Evolutionary conservation across 2,888 invertebrate species (phyloP).

Genomic region (Exocentrus adspersus): DNA sequence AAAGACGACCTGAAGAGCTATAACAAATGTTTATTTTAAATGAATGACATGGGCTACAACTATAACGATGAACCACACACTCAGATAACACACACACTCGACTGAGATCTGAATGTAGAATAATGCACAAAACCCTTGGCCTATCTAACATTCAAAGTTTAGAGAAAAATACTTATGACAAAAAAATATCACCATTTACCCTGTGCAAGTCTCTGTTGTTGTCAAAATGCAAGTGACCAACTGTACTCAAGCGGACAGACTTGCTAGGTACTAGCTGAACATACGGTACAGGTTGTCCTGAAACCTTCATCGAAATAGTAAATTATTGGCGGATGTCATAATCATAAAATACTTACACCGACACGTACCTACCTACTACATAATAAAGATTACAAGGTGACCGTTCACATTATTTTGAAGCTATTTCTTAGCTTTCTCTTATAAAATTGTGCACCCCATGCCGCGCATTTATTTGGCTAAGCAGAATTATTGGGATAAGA

Average conservation of each 20-base stretch:
- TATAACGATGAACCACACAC: conserved; percentile 58
- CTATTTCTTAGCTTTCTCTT: too few relatives aligned
- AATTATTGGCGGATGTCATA: too few relatives aligned
- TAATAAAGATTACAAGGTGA: too few relatives aligned
- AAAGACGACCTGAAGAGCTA: conserved; percentile 60
- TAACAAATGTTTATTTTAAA: conserved; percentile 63
- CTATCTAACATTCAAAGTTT: conserved; percentile 66
- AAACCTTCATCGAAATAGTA: too few relatives aligned
- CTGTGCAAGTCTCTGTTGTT: conserved; percentile 66
- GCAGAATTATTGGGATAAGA: too few relatives aligned
- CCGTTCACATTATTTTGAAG: too few relatives aligned
- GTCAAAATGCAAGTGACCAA: conserved; percentile 65
- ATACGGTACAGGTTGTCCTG: conserved; percentile 66
- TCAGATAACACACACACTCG: conserved; percentile 58
- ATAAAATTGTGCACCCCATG: too few relatives aligned
- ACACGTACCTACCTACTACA: too few relatives aligned
- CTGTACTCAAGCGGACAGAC: conserved; percentile 65
- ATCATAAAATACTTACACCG: too few relatives aligned
- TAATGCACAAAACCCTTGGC: conserved; percentile 65
- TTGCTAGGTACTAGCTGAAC: conserved; percentile 66
- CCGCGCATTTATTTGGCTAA: too few relatives aligned
- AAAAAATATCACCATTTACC: conserved; percentile 67
- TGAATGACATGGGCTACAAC: conserved; percentile 62
- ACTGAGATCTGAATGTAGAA: conserved; percentile 62
- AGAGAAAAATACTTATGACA: conserved; percentile 66